Evolutionary conservation across 2,797 vertebrate genomes (phyloP), one percentile per base, ranked within the genome.

Genomic region (Sorex maritimensis): DNA sequence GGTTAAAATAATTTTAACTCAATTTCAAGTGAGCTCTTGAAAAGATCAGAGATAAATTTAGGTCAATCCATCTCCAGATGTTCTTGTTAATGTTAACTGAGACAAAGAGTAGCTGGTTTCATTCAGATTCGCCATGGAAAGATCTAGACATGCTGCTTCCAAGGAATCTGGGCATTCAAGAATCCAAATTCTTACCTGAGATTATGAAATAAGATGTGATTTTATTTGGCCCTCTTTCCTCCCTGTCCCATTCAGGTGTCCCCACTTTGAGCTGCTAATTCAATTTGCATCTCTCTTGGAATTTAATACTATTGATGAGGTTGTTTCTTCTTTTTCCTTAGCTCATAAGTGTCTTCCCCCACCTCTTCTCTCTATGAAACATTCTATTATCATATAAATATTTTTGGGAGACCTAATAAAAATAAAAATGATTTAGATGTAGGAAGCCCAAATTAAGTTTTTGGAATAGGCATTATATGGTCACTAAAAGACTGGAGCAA

Each of bases 351-450:
- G 34, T 34, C 77, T 73, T 38, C 26, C 15, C 19, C 46, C 34
- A 34, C 5, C 52, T 3, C 7, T 21, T 11, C 61, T 2, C 7
- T 13, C 90, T 69, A 81, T 84, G 65, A 96, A 82, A 92, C 75
- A 81, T 75, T 68, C 72, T 52, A 94, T 94, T 92, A 95, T 81
- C 82, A 94, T 80, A 94, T 88, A 90, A 96, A 94, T 95, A 52
- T 90, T 75, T 88, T 83, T 92, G 49, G 46, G 58, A 93, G 79
- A 95, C 74, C n/a, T 91, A 94, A 96, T 93, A 92, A 94, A 94
- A 94, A 94, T 91, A 90, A 93, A 96, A 96, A 95, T 95, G 58
- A 82, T 41, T 95, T 90, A 61, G 71, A 81, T 81, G 68, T 67
- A 58, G 73, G 58, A 94, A 73, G 55, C 34, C 67, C 88, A 95